Percentiles rank a stretch among this genome's conserved stretches.
Evolutionary conservation across 2,113 vertebrate genomes (phyloP).

Genomic region (Ageneiosus marmoratus): DNA sequence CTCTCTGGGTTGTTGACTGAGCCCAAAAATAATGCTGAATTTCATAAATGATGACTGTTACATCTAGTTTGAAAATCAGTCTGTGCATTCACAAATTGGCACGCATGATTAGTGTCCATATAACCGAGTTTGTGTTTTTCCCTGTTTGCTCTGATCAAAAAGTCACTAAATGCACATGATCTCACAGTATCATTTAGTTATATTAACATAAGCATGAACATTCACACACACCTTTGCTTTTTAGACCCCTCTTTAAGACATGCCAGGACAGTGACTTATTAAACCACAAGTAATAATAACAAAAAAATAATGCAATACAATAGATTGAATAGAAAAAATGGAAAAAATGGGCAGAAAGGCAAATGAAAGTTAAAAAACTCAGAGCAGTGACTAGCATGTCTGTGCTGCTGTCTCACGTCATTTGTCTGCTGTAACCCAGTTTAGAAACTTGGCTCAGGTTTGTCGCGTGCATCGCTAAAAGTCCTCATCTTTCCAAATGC

Average conservation of each 20-base stretch:
- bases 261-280: not conserved
- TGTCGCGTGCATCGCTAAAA: not conserved
- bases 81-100: not conserved
- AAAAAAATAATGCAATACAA: not conserved
- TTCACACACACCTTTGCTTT: not conserved
- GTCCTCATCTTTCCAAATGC: slow-evolving; percentile 66
- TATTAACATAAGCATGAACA: not conserved
- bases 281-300: not conserved
- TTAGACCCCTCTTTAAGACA: not conserved
- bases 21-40: not conserved
- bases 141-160: not conserved
- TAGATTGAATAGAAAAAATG: not conserved
- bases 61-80: not conserved
- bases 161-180: not conserved
- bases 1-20: not conserved
- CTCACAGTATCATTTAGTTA: not conserved
- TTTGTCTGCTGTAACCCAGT: slow-evolving; percentile 61
- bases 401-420: slow-evolving; percentile 41
- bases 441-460: slow-evolving; percentile 73
- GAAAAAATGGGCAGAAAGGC: slow-evolving; percentile 24
- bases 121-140: not conserved
- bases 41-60: not conserved
- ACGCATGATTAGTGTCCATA: not conserved
- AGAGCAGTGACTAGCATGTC: slow-evolving; percentile 61
- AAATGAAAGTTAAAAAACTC: slow-evolving; percentile 50